Conservation (phyloP, 2,797 vertebrate genomes). For the Gobio occitaniae region DNA sequence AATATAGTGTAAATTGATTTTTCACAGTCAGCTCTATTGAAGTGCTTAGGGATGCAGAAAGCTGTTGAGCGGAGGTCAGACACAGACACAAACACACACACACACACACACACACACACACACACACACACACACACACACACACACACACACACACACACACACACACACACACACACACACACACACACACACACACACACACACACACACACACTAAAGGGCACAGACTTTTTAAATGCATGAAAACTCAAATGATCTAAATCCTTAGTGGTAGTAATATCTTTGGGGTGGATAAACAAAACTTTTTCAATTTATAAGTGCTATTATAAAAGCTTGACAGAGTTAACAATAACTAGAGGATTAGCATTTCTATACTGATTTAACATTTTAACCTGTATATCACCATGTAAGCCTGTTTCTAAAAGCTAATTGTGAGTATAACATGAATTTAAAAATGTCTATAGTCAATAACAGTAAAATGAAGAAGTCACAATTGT, state of each 20-base stretch:
- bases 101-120: background rate
- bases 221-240: conserved; percentile 14
- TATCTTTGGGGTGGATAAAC: background rate
- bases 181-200: no score
- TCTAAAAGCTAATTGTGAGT: background rate
- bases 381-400: background rate
- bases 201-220: background rate
- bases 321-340: background rate
- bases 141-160: no score
- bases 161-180: background rate
- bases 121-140: no score
- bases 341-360: background rate
- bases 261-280: background rate
- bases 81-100: background rate
- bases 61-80: conserved; percentile 4
- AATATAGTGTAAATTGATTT: conserved; percentile 46
- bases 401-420: background rate
- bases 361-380: background rate
- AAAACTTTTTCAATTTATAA: background rate
- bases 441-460: background rate
- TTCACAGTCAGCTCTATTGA: conserved; percentile 40
- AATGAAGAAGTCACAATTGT: no score
- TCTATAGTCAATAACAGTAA: no score
- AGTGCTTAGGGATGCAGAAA: conserved; percentile 45
- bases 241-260: background rate